Base-by-base conservation (phyloP, 2,113 vertebrate genomes). In the Callipepla californica region DNA sequence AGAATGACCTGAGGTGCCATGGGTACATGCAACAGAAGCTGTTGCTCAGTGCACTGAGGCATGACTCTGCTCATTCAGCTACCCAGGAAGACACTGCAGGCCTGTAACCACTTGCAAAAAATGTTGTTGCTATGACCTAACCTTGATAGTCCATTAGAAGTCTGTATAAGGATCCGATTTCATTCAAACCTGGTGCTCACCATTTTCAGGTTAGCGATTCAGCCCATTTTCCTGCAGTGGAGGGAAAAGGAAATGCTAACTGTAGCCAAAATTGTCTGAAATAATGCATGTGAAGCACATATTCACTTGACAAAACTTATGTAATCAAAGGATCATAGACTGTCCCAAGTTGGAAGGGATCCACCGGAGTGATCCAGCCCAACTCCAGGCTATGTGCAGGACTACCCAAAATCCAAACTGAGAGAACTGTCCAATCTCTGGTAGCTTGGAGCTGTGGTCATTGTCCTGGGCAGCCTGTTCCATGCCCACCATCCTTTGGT, bases 21-120 rank as follows among this genome's bases (percentile, higher is more conserved):
- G 34, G 21, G 40, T 38, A 15, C 1, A 0, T 15, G 10, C n/a
- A 44, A 44, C 13, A 53, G 51, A 53, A 55, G 12, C 13, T 44
- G 44, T 15, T 23, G 21, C 23, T 19, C 28, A 19, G 15, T 25
- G 18, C 13, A 20, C 28, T 21, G 26, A 12, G 1, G 6, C 42
- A 21, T 28, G 50, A 20, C 44, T 44, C 3, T 1, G 0, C 34
- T 61, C 28, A 51, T 23, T 13, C 25, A 28, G 14, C 26, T 45
- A 55, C 34, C 34, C 36, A 11, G 55, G 34, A 26, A 82, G 12
- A 12, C 30, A 30, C 26, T 30, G 7, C 11, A 19, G 3, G 7
- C 7, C 38, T 51, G 22, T 66, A 55, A 44, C 7, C 16, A 34
- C 17, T 14, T 11, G 18, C 11, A 10, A 51, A 76, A 70, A 68